Base-by-base conservation (phyloP, 2,113 vertebrate species). In the Petrocephalus microphthalmus region DNA sequence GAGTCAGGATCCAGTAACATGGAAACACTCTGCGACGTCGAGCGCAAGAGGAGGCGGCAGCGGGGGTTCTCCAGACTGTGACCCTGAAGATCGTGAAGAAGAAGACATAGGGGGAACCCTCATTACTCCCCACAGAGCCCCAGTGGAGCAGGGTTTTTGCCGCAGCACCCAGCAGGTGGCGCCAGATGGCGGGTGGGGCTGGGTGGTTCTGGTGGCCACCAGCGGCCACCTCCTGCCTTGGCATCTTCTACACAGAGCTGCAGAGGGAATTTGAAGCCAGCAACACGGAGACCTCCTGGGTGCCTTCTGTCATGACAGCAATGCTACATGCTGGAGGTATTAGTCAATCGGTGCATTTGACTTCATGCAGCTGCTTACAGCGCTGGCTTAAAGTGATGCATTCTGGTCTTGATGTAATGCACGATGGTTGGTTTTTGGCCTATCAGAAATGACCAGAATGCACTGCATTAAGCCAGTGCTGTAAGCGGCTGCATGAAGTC, bases 221-320 rank as follows among this genome's bases (percentile, higher is more conserved):
- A 89, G 97, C 92, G 0, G 96, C 95, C 45, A 95, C 98, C 1
- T 89, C 94, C 6, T 98, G 97, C 37, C 91, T 97, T 0, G 96
- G 97, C 0, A 92, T 99, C 93, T 98, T 98, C 93, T 99, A 98
- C 95, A 96, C 92, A 0, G 97, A 99, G 42, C 94, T 99, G 60
- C 97, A 98, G 94, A 93, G 2, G 0, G 96, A 99, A 57, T 99
- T 99, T 91, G 91, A 95, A 6, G 97, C 97, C 89, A 94, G 94
- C 94, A 99, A 98, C 90, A 98, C 97, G 0, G 92, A 98, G 91
- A 98, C 96, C 0, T 99, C 98, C 0, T 99, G 97, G 97, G 96
- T 98, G 90, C 97, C 97, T 0, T 98, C 98, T 92, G 97, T 99
- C 92, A 95, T 97, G 95, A 96, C 93, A 0, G 96, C 98, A 0